Percentiles rank a stretch among this genome's conserved stretches.
Evolutionary conservation across 2,113 vertebrate genomes (phyloP).

Genomic region (Tautogolabrus adspersus): DNA sequence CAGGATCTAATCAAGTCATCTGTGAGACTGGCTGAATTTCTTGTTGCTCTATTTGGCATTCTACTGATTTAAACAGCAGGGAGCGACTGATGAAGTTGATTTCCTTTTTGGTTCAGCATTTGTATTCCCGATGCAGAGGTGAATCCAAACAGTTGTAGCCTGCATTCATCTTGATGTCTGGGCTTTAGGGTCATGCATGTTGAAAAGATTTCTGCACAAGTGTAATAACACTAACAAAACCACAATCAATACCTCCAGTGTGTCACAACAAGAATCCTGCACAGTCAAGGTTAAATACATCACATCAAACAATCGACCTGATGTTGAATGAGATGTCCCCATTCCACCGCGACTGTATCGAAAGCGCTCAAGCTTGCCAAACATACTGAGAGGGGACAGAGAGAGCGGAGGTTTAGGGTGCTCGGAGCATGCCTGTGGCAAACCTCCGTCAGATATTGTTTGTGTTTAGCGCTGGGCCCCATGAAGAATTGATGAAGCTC

Average conservation of each 20-base stretch:
- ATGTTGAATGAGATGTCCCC: conserved; percentile 76
- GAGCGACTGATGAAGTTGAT: too few species aligned
- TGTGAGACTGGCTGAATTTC: too few species aligned
- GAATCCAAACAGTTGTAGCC: not conserved
- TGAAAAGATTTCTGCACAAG: conserved; percentile 19
- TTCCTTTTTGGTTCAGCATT: not conserved
- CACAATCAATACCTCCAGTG: conserved; percentile 57
- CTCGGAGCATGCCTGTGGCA: conserved; percentile 77
- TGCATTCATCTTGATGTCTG: not conserved
- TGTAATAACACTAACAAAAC: conserved; percentile 45
- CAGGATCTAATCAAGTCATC: too few species aligned
- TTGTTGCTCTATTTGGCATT: too few species aligned
- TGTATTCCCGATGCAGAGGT: not conserved
- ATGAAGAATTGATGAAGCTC: conserved; percentile 82
- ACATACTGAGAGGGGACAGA: conserved; percentile 59
- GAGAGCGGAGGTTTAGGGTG: conserved; percentile 52
- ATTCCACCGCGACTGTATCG: conserved; percentile 38
- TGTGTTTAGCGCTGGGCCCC: conserved; percentile 72
- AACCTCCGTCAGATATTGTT: conserved; percentile 80
- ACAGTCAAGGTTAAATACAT: conserved; percentile 62
- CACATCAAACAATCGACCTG: conserved; percentile 64
- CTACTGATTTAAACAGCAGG: too few species aligned
- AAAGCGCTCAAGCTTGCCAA: conserved; percentile 69
- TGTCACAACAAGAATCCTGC: conserved; percentile 67
- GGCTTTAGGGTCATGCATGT: not conserved